Percentiles rank a stretch among this genome's conserved stretches.
These are phyloP conservation scores for Callospermophilus lateralis DNA, from an alignment of 2,113 vertebrate genomes.

Conservation along the genomic window DNA sequence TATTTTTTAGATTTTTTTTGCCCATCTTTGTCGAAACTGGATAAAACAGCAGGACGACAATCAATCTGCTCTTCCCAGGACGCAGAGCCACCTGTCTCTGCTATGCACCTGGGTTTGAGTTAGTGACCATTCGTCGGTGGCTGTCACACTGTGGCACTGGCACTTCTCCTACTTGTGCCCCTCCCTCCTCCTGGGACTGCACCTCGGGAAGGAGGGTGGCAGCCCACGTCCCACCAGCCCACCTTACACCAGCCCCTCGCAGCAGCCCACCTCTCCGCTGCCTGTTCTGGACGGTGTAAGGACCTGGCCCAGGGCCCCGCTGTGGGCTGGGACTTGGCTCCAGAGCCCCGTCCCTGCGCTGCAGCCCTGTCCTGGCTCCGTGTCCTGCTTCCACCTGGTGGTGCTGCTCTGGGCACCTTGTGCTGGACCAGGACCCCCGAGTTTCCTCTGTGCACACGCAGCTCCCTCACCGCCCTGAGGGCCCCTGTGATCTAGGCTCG, in stretches of 20 bases:
- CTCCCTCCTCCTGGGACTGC: background rate
- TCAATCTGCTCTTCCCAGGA: background rate
- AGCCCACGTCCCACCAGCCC: no score
- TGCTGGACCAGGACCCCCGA: rapidly evolving
- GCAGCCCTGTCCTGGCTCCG: no score
- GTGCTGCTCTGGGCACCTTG: background rate
- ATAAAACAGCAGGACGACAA: background rate
- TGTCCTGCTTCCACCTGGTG: no score
- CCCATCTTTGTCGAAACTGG: background rate
- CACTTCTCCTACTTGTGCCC: background rate
- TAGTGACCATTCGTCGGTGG: background rate
- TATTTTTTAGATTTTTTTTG: background rate
- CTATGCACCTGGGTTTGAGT: rapidly evolving
- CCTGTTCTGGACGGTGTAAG: background rate
- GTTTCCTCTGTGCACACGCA: background rate
- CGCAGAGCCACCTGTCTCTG: rapidly evolving
- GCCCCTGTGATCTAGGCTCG: no score
- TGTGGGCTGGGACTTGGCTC: background rate
- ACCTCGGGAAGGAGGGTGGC: rapidly evolving
- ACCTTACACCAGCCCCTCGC: no score
- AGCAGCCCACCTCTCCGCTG: background rate
- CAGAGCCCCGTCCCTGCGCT: background rate
- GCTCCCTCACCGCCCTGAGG: background rate
- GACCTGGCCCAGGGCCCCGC: background rate
- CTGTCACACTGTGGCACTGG: no score